Conservation (phyloP, 2,888 invertebrate genomes). For the Euzophera pinguis region DNA sequence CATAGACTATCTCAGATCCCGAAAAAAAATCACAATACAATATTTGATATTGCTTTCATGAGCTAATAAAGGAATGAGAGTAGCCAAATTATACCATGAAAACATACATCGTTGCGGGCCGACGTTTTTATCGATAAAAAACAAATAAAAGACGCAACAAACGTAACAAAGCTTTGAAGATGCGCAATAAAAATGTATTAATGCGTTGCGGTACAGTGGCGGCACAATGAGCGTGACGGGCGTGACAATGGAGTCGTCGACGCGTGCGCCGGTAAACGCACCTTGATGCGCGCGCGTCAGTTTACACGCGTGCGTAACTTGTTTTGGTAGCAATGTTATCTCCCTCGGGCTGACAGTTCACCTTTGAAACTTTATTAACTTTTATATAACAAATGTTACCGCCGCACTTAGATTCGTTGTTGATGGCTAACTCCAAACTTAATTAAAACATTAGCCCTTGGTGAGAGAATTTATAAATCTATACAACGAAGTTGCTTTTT, state of each 20-base stretch:
- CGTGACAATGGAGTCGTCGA: constrained; percentile 61
- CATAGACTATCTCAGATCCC: constrained; percentile 6
- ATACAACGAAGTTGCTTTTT: too few species aligned
- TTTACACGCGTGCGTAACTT: constrained; percentile 9
- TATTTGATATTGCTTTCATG: constrained; percentile 24
- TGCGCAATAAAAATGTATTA: constrained; percentile 76
- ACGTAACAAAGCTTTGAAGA: constrained; percentile 70
- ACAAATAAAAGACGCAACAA: constrained; percentile 62
- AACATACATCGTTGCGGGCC: constrained; percentile 63
- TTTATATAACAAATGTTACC: too few species aligned
- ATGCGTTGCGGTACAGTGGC: constrained; percentile 53
- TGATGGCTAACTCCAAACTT: too few species aligned
- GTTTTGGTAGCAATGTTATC: neutral
- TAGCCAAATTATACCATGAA: constrained; percentile 68
- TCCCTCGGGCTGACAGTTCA: neutral
- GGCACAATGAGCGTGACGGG: constrained; percentile 61
- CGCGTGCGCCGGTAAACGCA: constrained; percentile 62
- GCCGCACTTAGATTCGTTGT: too few species aligned
- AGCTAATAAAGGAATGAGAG: constrained; percentile 50
- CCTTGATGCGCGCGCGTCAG: constrained; percentile 41
- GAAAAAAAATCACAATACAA: constrained; percentile 16
- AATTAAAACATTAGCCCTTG: too few species aligned
- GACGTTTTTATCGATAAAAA: constrained; percentile 65
- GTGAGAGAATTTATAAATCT: too few species aligned
- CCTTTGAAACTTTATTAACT: too few species aligned